Base-by-base conservation (phyloP, 2,888 invertebrate species). In the Metacarcinus magister region DNA sequence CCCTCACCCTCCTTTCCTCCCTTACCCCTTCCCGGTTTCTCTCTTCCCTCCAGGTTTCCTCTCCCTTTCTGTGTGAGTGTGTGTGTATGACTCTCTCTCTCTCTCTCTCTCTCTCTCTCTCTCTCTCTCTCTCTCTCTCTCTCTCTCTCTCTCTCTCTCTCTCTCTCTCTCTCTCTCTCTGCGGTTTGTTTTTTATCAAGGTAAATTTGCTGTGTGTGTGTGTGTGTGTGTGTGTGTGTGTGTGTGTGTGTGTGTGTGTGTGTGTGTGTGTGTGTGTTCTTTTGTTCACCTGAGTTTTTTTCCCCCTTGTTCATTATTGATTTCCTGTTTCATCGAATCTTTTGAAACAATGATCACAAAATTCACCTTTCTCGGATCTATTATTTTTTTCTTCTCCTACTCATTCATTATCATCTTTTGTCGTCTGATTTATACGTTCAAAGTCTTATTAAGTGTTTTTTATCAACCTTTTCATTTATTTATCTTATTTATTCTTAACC, bases 141-240 rank as follows among this genome's bases (percentile, higher is more conserved):
- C 44, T 44, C 90, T 90, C 90, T 32, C 90, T 44, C 90, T 43
- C 90, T 90, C 90, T 44, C 90, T 90, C 90, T 90, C 90, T 44
- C 44, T 32, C 90, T 39, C 90, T 90, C 90, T 90, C 32, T 32
- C 87, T n/a, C 54, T 54, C 54, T 54, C 54, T 54, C 54, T 54
- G 5, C 10, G 5, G 3, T 46, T 46, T 46, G 46, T 46, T 46
- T 46, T 46, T 46, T 46, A 4, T 46, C 46, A 4, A 10, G 46
- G 4, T 46, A 46, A 46, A 46, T n/a, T 43, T 89, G 39, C n/a
- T 28, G 32, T 67, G 67, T 67, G 67, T 13, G 67, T 67, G 67
- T 67, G 67, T 67, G 67, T 67, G 67, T 67, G 67, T 90, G 43
- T 44, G 43, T 67, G 67, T 67, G 67, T 67, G 67, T 67, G 67